phyloP scores from a whole-genome alignment of 2,888 invertebrate genomes.

The Electrophaes corylata region DNA sequence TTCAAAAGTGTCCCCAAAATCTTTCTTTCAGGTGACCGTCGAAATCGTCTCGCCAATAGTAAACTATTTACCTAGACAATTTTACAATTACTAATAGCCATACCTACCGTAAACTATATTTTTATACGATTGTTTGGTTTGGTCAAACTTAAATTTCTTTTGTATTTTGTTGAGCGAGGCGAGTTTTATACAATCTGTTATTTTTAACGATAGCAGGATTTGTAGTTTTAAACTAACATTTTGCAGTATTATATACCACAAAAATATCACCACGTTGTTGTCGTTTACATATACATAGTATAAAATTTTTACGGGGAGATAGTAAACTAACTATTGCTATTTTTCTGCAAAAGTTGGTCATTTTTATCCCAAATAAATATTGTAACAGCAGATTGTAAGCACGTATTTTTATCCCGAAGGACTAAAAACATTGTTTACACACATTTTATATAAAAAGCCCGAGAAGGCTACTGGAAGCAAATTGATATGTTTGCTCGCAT shows the following conservation, averaged over 20 bases:
- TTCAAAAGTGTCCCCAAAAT: too few species aligned
- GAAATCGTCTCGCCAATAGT: too few species aligned
- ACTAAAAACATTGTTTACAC: slow-evolving; percentile 40
- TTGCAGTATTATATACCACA: background rate
- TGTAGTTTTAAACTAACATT: slow-evolving; percentile 9
- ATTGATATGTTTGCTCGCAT: slow-evolving; percentile 69
- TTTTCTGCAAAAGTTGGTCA: slow-evolving; percentile 10
- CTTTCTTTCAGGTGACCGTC: too few species aligned
- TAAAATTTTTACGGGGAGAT: background rate
- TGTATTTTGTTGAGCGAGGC: slow-evolving; percentile 4
- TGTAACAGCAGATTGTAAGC: slow-evolving; percentile 38
- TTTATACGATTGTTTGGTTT: background rate
- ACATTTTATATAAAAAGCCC: slow-evolving; percentile 36
- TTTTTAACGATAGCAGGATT: slow-evolving; percentile 5
- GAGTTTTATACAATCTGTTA: slow-evolving; percentile 1
- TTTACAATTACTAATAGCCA: background rate
- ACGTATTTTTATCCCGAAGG: slow-evolving; percentile 36
- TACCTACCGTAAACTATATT: background rate
- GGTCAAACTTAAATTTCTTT: background rate
- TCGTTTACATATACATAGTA: background rate
- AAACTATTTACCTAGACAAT: too few species aligned
- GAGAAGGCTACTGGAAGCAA: slow-evolving; percentile 45
- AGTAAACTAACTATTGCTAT: slow-evolving; percentile 6
- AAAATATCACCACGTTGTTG: background rate
- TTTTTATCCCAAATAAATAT: slow-evolving; percentile 34